Evolutionary conservation across 2,113 vertebrate species (phyloP), one percentile per base, ranked within the genome.

Genomic region (Cichladusa arquata): DNA sequence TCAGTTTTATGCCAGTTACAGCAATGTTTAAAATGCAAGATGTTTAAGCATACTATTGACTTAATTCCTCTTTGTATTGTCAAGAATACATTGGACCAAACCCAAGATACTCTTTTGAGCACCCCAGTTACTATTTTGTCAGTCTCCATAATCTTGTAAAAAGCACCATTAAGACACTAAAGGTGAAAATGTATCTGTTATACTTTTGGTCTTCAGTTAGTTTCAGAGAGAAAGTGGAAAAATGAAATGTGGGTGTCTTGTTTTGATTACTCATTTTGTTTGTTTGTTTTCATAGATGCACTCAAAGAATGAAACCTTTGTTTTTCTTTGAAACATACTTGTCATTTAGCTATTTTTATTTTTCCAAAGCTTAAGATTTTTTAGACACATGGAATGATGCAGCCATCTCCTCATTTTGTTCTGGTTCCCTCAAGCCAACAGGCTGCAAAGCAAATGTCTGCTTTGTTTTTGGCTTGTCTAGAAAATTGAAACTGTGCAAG

Each of bases 151-250:
- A 95, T 86, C 56, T 93, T 90, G n/a, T 42, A 92, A 91, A 94
- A 92, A 90, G 3, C 62, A 90, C 64, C 66, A 82, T 60, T 93
- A 91, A 74, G 57, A 77, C 2, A 48, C 12, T 64, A 89, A 86
- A 81, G 24, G 29, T 61, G 87, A 12, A 22, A 70, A 64, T 80
- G 66, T 29, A 64, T 92, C 64, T 96, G 64, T 34, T 48, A 57
- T 60, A 90, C 42, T 88, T 98, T 84, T 73, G 50, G 67, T 81
- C 81, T 95, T 92, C 31, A 44, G 54, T 76, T 95, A 88, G 56
- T 94, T 96, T 93, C 69, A 96, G 79, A 88, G n/a, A 96, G 45
- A 86, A 97, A 64, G 9, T 77, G 7, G 65, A 58, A 80, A 94
- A 96, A 94, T 85, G 5, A 54, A 60, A 33, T 48, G 31, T 48